phyloP scores from a whole-genome alignment of 2,797 vertebrate genomes.

The Emys orbicularis region DNA sequence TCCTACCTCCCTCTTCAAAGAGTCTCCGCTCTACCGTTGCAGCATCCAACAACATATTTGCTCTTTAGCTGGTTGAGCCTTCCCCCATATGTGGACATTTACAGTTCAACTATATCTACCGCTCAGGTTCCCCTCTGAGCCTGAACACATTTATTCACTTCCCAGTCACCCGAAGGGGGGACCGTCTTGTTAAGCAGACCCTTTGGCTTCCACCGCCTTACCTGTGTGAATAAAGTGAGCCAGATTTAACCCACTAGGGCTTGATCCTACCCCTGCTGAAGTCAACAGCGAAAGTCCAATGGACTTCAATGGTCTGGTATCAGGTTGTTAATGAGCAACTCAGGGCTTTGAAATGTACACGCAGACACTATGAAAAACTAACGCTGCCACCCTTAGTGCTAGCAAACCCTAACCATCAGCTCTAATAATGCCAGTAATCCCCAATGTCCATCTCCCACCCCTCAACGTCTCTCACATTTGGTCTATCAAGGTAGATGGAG shows the following conservation, averaged over 20 bases:
- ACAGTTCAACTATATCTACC: background rate
- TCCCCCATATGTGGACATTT: background rate
- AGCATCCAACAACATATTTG: background rate
- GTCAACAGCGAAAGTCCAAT: background rate
- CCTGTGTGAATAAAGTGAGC: background rate
- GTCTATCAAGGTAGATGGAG: background rate
- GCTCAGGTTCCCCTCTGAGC: background rate
- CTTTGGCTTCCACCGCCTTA: fast-evolving
- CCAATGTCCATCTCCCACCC: background rate
- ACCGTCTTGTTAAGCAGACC: fast-evolving
- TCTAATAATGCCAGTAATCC: background rate
- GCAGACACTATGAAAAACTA: fast-evolving
- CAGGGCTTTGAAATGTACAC: fast-evolving
- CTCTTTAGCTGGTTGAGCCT: background rate
- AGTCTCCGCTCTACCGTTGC: background rate
- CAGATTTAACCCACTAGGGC: constrained; percentile 1
- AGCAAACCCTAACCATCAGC: background rate
- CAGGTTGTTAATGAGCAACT: background rate
- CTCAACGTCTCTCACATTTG: background rate
- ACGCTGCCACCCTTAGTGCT: fast-evolving
- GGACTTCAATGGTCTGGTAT: background rate
- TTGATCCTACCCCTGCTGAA: background rate
- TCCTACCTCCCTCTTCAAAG: background rate
- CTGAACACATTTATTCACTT: background rate
- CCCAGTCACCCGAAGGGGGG: background rate